These are phyloP conservation scores for Lepidochrysops patricia DNA, from an alignment of 2,888 invertebrate genomes.

Conservation along the genomic window DNA sequence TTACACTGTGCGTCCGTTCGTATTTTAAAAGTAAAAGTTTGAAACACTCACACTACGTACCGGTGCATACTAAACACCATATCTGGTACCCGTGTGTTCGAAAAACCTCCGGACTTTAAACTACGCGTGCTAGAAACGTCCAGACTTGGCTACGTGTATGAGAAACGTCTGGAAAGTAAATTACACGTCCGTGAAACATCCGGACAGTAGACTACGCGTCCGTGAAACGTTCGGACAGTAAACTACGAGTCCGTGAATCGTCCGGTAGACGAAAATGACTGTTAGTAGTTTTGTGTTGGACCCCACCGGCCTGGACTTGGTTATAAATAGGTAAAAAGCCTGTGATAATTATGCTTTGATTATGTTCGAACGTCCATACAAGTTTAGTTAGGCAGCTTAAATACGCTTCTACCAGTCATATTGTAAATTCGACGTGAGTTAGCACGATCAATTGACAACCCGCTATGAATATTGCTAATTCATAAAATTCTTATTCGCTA, in stretches of 20 bases:
- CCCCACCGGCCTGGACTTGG: slow-evolving; percentile 35
- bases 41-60: no score
- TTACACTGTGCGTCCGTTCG: not conserved
- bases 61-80: no score
- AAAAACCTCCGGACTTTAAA: not conserved
- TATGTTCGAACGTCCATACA: slow-evolving; percentile 19
- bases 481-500: no score
- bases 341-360: slow-evolving; percentile 37
- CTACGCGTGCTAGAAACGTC: not conserved
- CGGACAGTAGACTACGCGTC: not conserved
- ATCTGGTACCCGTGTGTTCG: no score
- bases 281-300: slow-evolving; percentile 28
- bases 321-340: slow-evolving; percentile 30
- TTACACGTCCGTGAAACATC: not conserved
- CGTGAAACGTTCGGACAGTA: not conserved
- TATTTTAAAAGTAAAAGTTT: no score
- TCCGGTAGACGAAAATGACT: slow-evolving; percentile 29
- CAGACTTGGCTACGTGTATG: not conserved
- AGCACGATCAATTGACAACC: no score
- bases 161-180: not conserved
- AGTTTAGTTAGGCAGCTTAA: slow-evolving; percentile 5
- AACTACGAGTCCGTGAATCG: no score
- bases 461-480: no score
- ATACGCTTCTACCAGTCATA: slow-evolving; percentile 11
- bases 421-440: not conserved